Base-by-base conservation (phyloP, 1,140 invertebrate genomes). In the Brachionus rotundiformis region DNA sequence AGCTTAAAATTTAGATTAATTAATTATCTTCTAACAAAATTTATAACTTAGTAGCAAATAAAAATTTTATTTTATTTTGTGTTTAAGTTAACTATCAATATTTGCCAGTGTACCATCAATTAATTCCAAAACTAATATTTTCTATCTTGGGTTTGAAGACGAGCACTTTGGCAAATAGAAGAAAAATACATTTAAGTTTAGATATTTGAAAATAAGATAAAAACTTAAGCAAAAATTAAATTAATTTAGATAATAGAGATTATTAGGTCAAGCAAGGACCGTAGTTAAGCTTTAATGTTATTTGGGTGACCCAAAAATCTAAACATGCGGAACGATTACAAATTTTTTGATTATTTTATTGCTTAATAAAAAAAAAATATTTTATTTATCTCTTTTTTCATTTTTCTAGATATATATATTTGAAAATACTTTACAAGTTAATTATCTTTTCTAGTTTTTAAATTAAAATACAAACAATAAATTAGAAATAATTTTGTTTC, bases 1-100 rank as follows among this genome's bases (percentile, higher is more conserved):
- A 54, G n/a, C 7, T 39, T 39, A 39, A 39, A 2, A 19, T 54
- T 54, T 54, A 19, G n/a, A 54, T 54, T 54, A 54, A 54, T 16
- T 54, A 54, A 54, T 54, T 54, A 54, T 54, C 47, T 54, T 54
- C n/a, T 54, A 54, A 54, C 47, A 23, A 54, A 41, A 16, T 54
- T 54, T 54, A 19, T 4, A 39, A n/a, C n/a, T n/a, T n/a, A n/a
- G n/a, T n/a, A n/a, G n/a, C n/a, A n/a, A n/a, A n/a, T n/a, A n/a
- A n/a, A n/a, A n/a, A n/a, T n/a, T n/a, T n/a, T n/a, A 10, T 39
- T 39, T 39, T 39, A 39, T 39, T 39, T 39, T 39, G 36, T 2
- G 13, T 39, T 10, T 7, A 39, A 39, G 13, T 39, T 54, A 54
- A 54, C 47, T 19, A 54, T 54, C 47, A 54, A 54, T 54, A 54